Evolutionary conservation across 2,113 vertebrate species (phyloP), one percentile per base, ranked within the genome.

Genomic region (Cryptomyrus ogoouensis): DNA sequence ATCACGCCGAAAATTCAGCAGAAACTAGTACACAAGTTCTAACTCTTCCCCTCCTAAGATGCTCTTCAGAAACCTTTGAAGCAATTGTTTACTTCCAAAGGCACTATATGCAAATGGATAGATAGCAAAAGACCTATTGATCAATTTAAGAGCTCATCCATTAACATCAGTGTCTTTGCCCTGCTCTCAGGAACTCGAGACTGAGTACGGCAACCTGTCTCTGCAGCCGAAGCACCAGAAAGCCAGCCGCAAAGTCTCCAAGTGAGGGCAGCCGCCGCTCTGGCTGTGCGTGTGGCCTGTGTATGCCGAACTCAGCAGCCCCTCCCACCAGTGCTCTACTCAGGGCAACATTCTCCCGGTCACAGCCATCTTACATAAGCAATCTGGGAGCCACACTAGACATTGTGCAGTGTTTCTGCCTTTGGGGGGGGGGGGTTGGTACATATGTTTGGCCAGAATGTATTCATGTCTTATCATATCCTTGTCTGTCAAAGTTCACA

Each of bases 181-280:
- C 88, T 49, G 84, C 90, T 50, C 88, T 1, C 95, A 96, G 95
- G 92, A 94, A 27, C 92, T 93, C 0, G 98, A 99, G 66, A 96
- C 96, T 0, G 98, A 99, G 90, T 99, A 99, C 0, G 98, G 97
- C 87, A 99, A 99, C 90, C 96, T 99, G 0, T 90, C 94, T 19
- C 96, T 96, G 89, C 95, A 97, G 1, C 93, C 95, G 0, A 92
- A 94, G 47, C 97, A 97, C 0, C 88, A 89, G 88, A 96, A 96
- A 91, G 96, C 94, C 13, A 94, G 93, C 31, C 96, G 95, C 47
- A 98, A 97, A 89, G 94, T 95, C 56, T 98, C 97, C 91, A 98
- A 96, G 98, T 99, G 95, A 97, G 97, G 35, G 49, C 85, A 95
- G 56, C 56, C n/a, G 39, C 7, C 7, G 5, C 53, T 42, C 83